Evolutionary conservation across 2,888 invertebrate genomes (phyloP).

Genomic region (Lasioglossum calceatum): DNA sequence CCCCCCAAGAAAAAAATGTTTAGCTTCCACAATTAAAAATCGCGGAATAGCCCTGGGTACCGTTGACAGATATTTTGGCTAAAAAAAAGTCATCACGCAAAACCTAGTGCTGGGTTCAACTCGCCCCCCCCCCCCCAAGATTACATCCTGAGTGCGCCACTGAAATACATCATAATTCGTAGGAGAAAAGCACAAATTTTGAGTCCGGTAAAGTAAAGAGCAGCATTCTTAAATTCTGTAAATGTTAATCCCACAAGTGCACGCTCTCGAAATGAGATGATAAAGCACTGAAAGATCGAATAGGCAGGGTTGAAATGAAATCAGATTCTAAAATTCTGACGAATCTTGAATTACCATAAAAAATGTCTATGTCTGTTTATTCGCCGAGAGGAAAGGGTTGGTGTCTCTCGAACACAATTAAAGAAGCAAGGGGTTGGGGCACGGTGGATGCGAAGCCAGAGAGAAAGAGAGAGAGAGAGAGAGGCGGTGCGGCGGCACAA

Average conservation of each 20-base stretch:
- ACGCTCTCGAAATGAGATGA: background rate
- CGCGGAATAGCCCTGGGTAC: too few species aligned
- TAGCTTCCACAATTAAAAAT: too few species aligned
- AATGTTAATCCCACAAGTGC: background rate
- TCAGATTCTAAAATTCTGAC: background rate
- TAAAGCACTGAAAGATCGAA: background rate
- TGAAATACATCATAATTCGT: too few species aligned
- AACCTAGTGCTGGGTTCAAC: too few species aligned
- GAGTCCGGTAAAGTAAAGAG: too few species aligned
- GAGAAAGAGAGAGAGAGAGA: constrained; percentile 2
- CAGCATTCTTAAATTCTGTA: too few species aligned
- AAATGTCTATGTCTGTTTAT: background rate
- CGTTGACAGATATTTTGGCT: too few species aligned
- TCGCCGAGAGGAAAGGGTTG: background rate
- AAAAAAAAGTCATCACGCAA: too few species aligned
- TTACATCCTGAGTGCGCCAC: too few species aligned
- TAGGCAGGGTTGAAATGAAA: background rate
- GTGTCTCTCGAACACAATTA: background rate
- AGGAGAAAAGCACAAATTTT: too few species aligned
- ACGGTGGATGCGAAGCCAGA: background rate
- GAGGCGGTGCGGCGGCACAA: constrained; percentile 45
- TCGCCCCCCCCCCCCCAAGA: too few species aligned
- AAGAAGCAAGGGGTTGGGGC: background rate
- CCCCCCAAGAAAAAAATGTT: too few species aligned
- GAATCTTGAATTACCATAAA: background rate